These are phyloP conservation scores for Strigops habroptila DNA, from an alignment of 2,113 vertebrate genomes.

Conservation along the genomic window DNA sequence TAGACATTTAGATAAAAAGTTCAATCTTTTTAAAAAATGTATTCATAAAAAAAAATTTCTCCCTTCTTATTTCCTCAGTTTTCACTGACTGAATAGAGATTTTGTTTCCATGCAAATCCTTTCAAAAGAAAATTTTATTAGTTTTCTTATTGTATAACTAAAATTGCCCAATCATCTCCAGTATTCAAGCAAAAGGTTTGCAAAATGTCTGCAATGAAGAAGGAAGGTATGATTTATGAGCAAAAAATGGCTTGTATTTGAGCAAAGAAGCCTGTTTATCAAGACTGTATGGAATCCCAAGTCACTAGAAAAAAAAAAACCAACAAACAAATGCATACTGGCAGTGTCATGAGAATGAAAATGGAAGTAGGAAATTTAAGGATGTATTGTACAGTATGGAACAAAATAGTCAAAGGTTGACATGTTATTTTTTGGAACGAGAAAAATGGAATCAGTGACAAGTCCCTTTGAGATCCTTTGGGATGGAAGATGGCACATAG, in stretches of 20 bases:
- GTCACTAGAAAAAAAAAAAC: background rate
- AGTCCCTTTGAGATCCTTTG: conserved; percentile 55
- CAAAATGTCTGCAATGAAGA: background rate
- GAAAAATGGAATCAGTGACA: conserved; percentile 61
- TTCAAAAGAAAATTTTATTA: conserved; percentile 18
- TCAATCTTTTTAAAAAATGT: background rate
- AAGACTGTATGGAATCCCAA: background rate
- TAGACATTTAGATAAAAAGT: background rate
- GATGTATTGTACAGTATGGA: background rate
- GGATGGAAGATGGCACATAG: conserved; percentile 59
- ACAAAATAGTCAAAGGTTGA: conserved; percentile 63
- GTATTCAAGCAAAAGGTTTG: background rate
- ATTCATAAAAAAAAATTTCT: background rate
- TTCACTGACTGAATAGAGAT: background rate
- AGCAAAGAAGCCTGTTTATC: background rate
- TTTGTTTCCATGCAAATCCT: background rate
- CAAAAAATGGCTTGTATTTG: background rate
- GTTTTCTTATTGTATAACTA: background rate
- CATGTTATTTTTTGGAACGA: conserved; percentile 50
- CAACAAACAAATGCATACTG: background rate
- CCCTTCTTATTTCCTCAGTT: background rate
- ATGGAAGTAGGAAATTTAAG: background rate
- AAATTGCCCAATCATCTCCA: background rate
- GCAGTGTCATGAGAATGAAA: background rate
- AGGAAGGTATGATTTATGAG: background rate